phyloP scores from a whole-genome alignment of 2,113 vertebrate species.

The Vulpes lagopus region DNA sequence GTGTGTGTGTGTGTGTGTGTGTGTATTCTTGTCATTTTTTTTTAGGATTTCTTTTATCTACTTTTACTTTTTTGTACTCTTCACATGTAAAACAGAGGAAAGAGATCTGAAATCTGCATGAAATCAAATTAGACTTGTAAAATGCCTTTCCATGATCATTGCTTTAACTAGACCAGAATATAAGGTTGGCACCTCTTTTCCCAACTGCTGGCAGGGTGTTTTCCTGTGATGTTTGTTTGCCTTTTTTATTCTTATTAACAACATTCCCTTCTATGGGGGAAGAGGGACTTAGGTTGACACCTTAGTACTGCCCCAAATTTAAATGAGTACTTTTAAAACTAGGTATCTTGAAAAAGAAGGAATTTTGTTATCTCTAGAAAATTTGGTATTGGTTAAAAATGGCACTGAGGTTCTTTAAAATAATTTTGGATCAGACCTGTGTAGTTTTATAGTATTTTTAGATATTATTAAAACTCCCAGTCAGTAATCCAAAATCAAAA shows the following conservation, averaged over 20 bases:
- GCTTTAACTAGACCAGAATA: neutral
- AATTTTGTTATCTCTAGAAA: neutral
- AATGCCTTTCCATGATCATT: neutral
- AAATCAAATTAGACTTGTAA: neutral
- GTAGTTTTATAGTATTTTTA: slow-evolving; percentile 15
- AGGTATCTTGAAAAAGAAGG: neutral
- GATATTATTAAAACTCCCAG: neutral
- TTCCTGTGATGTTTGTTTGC: neutral
- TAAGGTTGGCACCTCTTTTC: neutral
- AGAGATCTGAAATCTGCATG: neutral
- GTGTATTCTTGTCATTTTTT: neutral
- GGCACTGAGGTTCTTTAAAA: neutral
- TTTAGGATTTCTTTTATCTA: neutral
- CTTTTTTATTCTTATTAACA: neutral
- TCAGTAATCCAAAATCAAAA: neutral
- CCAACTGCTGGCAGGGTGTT: neutral
- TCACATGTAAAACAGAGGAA: neutral
- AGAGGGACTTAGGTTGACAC: neutral
- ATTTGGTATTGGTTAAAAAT: neutral
- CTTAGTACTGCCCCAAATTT: fast-evolving
- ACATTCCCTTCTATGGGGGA: neutral
- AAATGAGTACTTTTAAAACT: neutral
- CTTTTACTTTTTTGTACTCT: neutral
- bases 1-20: neutral
- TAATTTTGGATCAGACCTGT: neutral